Evolutionary conservation across 2,797 vertebrate genomes (phyloP), one percentile per base, ranked within the genome.

Genomic region (Mus caroli): DNA sequence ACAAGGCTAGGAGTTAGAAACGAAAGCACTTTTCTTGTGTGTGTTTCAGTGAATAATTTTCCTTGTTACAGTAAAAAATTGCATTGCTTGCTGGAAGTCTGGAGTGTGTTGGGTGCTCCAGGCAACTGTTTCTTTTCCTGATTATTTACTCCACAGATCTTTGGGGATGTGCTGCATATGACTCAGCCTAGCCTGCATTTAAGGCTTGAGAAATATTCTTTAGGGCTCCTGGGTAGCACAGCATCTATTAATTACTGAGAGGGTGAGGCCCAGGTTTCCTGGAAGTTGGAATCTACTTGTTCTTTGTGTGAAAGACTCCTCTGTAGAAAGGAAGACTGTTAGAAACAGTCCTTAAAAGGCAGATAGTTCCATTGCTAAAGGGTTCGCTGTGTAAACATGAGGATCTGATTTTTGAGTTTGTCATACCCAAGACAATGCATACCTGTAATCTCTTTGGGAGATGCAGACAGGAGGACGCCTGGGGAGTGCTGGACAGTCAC

Each of bases 91-190:
- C 97, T 96, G 91, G 92, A 92, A 97, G 82, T 98, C 97, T 97
- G 95, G 95, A 98, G 97, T 97, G 95, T 97, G 92, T 97, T 96
- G 97, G 97, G 94, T 96, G 97, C 98, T 98, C 97, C 26, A 0
- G 24, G 98, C 97, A 97, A 98, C 97, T 96, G 98, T 97, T 97
- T 98, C 97, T 93, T 95, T 96, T 97, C 94, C 56, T 97, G 98
- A 98, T 98, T 98, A 98, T 98, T 98, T 98, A 98, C 98, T 97
- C 97, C 96, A 88, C 77, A 64, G 96, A 97, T 98, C 97, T 93
- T 98, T 96, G 97, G 97, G 95, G 96, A 97, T 96, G 96, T 1
- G 50, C 94, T 97, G 84, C 96, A 92, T 96, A 84, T 97, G 97
- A 96, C 95, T 98, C 97, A 98, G 94, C 94, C 40, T 64, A 95